These are phyloP conservation scores for Buathra laborator DNA, from an alignment of 2,888 invertebrate species.

Conservation along the genomic window DNA sequence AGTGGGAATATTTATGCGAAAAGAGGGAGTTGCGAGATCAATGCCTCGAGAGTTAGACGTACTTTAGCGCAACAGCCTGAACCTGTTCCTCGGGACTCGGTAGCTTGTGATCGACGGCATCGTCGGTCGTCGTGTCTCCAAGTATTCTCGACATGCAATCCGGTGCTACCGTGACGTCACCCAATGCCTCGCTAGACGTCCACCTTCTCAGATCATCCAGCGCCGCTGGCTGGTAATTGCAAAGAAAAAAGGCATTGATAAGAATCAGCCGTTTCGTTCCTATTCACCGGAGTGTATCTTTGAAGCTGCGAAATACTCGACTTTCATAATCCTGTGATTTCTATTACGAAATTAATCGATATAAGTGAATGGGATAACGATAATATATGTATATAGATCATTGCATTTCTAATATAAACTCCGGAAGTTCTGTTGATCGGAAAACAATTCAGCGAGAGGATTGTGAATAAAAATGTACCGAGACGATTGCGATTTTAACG, in stretches of 20 bases:
- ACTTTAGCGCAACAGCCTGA: constrained; percentile 93
- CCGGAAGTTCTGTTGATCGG: no score
- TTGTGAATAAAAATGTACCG: no score
- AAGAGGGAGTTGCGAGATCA: not conserved
- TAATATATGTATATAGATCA: no score
- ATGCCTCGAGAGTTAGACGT: constrained; percentile 79
- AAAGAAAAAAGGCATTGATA: constrained; percentile 16
- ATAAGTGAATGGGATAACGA: no score
- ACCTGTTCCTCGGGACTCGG: constrained; percentile 96
- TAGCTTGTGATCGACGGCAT: constrained; percentile 93
- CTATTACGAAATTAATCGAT: no score
- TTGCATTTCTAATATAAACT: no score
- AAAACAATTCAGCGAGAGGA: no score
- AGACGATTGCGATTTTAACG: no score
- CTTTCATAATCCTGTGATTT: no score
- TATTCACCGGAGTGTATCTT: constrained; percentile 40
- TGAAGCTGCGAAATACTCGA: not conserved
- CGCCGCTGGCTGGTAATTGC: constrained; percentile 90
- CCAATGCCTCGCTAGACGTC: constrained; percentile 93
- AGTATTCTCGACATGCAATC: constrained; percentile 91
- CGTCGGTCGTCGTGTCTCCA: constrained; percentile 88
- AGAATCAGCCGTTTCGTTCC: constrained; percentile 42
- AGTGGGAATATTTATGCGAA: not conserved
- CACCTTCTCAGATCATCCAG: constrained; percentile 93
- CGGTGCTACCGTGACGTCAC: constrained; percentile 93